Evolutionary conservation across 2,888 invertebrate genomes (phyloP).

Genomic region (Cheilosia scutellata): DNA sequence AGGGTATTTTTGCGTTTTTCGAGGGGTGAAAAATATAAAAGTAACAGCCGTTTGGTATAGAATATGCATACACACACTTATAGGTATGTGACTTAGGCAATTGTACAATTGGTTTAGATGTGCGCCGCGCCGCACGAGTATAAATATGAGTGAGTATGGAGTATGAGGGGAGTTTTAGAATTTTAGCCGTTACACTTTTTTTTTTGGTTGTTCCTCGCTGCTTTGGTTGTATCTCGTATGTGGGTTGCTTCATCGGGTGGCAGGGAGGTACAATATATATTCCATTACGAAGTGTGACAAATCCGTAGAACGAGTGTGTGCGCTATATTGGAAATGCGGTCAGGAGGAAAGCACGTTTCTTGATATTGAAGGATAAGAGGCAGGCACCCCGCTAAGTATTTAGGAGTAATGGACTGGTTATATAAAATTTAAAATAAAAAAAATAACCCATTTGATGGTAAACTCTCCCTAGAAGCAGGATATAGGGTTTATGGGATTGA

Average conservation of each 20-base stretch:
- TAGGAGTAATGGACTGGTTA: slow-evolving; percentile 2
- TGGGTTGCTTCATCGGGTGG: slow-evolving; percentile 47
- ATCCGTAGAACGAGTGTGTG: slow-evolving; percentile 31
- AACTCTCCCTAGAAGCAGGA: too few species aligned
- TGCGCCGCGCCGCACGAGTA: slow-evolving; percentile 16
- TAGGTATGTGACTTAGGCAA: slow-evolving; percentile 3
- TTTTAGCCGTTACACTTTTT: slow-evolving; percentile 71
- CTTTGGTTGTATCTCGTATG: slow-evolving; percentile 24
- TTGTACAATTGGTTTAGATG: slow-evolving; percentile 58
- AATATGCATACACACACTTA: slow-evolving; percentile 42
- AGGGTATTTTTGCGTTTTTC: slow-evolving; percentile 45
- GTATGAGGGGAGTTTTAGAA: slow-evolving; percentile 35
- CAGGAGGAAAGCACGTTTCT: not conserved
- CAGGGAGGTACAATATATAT: slow-evolving; percentile 23
- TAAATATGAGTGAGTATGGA: slow-evolving; percentile 5
- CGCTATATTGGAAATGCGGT: slow-evolving; percentile 23
- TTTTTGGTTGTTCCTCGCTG: not conserved
- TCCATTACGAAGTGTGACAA: slow-evolving; percentile 54
- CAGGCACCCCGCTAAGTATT: not conserved
- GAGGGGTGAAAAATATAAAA: slow-evolving; percentile 69
- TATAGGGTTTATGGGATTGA: too few species aligned
- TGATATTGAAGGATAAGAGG: not conserved
- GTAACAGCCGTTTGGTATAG: slow-evolving; percentile 67
- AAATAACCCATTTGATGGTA: too few species aligned
- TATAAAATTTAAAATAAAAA: not conserved